Conservation (phyloP, 2,888 invertebrate genomes). For the Caenorhabditis wallacei region DNA sequence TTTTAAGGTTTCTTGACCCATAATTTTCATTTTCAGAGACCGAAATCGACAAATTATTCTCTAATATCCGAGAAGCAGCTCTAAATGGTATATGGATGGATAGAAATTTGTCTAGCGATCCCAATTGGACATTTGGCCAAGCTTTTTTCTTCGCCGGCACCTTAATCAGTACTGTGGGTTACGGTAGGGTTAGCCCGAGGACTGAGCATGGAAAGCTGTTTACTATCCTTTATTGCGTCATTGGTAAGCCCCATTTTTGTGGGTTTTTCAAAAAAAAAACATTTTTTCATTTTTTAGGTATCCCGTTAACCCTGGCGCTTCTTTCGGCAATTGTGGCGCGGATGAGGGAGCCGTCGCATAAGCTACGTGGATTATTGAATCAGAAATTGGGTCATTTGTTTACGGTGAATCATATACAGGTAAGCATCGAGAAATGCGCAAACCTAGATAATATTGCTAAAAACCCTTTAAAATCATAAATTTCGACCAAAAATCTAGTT, state of each 20-base stretch:
- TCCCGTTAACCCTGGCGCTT: constrained; percentile 91
- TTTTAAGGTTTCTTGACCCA: neutral
- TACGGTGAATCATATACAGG: constrained; percentile 82
- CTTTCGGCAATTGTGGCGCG: constrained; percentile 91
- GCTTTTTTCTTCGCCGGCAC: constrained; percentile 93
- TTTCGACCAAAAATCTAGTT: too few species aligned
- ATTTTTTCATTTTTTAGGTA: constrained; percentile 85
- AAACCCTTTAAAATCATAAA: too few species aligned
- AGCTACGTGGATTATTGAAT: constrained; percentile 88
- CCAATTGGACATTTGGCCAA: constrained; percentile 94
- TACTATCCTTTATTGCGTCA: constrained; percentile 91
- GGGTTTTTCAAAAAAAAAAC: neutral
- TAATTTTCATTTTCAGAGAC: constrained; percentile 68
- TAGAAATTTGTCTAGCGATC: constrained; percentile 89
- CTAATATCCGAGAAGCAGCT: constrained; percentile 78
- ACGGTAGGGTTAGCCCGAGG: constrained; percentile 92
- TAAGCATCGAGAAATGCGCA: constrained; percentile 33
- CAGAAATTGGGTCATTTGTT: constrained; percentile 88
- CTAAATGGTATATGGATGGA: constrained; percentile 86
- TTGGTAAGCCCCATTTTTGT: too few species aligned
- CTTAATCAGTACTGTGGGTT: constrained; percentile 93
- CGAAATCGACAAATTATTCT: constrained; percentile 77
- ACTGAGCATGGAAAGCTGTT: constrained; percentile 92
- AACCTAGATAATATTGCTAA: too few species aligned
- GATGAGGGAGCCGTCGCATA: constrained; percentile 88